Conservation (phyloP, 2,113 vertebrate species). For the Saimiri boliviensis region DNA sequence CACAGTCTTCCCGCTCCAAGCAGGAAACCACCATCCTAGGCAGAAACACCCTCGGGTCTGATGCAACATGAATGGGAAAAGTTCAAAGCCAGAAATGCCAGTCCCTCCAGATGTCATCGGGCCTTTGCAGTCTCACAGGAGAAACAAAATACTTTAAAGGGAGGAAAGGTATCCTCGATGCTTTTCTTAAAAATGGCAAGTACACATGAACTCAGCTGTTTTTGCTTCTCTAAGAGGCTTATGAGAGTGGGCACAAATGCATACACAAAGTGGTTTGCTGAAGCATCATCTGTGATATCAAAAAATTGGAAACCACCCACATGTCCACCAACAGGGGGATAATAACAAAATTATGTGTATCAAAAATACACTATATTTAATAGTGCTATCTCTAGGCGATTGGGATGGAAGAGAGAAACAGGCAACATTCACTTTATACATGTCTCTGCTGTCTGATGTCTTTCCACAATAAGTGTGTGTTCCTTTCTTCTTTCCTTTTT, state of each 20-base stretch:
- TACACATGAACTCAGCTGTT: background rate
- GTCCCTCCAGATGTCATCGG: background rate
- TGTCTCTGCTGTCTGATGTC: background rate
- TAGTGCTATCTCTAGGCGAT: background rate
- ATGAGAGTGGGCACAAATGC: background rate
- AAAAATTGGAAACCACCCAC: constrained; percentile 18
- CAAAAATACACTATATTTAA: constrained; percentile 13
- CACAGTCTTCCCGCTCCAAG: background rate
- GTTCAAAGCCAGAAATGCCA: background rate
- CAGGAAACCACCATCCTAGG: rapidly evolving
- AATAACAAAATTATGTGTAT: constrained; percentile 22
- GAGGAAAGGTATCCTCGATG: background rate
- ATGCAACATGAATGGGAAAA: background rate
- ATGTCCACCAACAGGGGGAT: background rate
- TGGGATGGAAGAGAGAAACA: background rate
- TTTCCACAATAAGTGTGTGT: background rate
- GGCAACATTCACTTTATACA: background rate
- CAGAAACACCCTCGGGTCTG: background rate
- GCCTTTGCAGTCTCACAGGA: background rate
- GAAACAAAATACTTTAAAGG: background rate
- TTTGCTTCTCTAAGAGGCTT: constrained; percentile 33
- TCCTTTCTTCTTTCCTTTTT: background rate
- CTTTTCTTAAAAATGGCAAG: background rate
- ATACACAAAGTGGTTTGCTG: background rate
- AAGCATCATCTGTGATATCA: background rate